Evolutionary conservation across 2,113 vertebrate species (phyloP), one percentile per base, ranked within the genome.

Genomic region (Todiramphus saurophagus): DNA sequence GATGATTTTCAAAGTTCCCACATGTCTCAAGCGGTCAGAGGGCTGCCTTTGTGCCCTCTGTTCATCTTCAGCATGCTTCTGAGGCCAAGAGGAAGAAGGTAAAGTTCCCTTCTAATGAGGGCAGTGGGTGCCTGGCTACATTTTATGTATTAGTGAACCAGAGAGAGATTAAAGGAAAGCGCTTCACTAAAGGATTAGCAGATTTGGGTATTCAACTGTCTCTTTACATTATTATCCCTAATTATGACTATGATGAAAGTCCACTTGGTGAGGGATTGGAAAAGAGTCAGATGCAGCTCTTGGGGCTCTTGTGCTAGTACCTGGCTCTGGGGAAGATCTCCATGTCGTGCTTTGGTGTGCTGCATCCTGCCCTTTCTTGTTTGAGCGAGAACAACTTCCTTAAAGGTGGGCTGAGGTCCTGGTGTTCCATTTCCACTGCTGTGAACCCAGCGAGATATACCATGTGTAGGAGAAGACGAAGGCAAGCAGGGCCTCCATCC

Each of bases 211-310:
- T 81, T 93, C 94, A 94, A n/a, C 92, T 87, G 41, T 94, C 90
- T 96, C 77, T 96, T 96, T 96, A 96, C 96, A 93, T 94, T 96
- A 90, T 93, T 96, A 85, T 95, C 75, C 72, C 87, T 97, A 91
- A 95, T 94, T 97, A 96, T 62, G 63, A 70, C 37, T 67, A 86
- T 73, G 82, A 69, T 87, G 80, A 87, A 87, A 94, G 87, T 94
- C 83, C 55, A 73, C 33, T 73, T 96, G 83, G 83, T 75, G 75
- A 89, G 90, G 81, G 87, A 97, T 93, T 91, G 96, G 73, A 77
- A 92, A 82, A 90, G 56, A 93, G 89, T 46, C 68, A 77, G 51
- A 92, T 73, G 64, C 60, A 80, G 82, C 69, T 66, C 48, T 83
- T 93, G 82, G 35, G 68, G 72, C 58, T 89, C 83, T 77, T 91